Conservation (phyloP, 2,797 vertebrate species). For the Aplochiton taeniatus region DNA sequence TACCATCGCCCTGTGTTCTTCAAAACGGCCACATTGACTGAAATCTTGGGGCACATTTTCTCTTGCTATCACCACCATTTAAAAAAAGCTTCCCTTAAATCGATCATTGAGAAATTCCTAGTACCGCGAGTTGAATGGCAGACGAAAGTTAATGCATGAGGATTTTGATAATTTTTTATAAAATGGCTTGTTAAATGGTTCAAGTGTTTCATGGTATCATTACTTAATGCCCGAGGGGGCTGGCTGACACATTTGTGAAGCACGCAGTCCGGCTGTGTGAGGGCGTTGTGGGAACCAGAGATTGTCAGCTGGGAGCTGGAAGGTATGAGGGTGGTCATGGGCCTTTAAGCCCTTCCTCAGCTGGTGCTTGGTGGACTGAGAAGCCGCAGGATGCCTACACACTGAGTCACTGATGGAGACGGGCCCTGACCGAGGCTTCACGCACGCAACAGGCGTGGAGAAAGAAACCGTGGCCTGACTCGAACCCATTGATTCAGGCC, state of each 20-base stretch:
- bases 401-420: conserved; percentile 37
- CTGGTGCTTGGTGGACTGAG: conserved; percentile 53
- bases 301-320: conserved; percentile 62
- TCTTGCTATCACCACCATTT: not conserved
- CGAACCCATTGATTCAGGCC: too few relatives aligned
- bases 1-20: conserved; percentile 48
- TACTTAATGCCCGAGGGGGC: not conserved
- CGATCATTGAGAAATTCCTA: too few relatives aligned
- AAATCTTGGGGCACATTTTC: not conserved
- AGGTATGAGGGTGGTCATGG: conserved; percentile 45
- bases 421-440: not conserved
- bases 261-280: conserved; percentile 53
- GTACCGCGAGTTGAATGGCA: too few relatives aligned
- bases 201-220: not conserved
- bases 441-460: not conserved
- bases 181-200: not conserved
- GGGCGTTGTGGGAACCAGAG: conserved; percentile 53
- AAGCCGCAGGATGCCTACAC: conserved; percentile 29
- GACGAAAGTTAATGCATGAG: not conserved
- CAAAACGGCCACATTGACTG: not conserved
- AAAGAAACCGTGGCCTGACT: too few relatives aligned
- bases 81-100: too few relatives aligned
- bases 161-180: not conserved
- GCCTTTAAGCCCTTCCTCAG: conserved; percentile 41
- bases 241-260: conserved; percentile 18